A percentile compares a stretch with the other conserved stretches of the same genome.
Conservation (phyloP, 2,797 vertebrate genomes). For the Ficedula albicollis region DNA sequence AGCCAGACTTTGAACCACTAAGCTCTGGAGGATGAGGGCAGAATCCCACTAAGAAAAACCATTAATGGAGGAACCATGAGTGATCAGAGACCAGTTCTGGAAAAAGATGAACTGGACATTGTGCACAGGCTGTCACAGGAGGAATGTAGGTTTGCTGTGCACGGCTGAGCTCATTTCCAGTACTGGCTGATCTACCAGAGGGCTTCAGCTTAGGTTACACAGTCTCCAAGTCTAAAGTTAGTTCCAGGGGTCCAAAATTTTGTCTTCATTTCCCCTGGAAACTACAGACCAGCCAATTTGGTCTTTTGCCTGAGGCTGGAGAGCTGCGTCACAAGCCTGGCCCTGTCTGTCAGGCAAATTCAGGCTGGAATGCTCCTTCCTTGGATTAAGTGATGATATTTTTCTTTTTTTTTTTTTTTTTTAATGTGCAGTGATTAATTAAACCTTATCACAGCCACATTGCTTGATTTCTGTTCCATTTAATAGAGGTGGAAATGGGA, state of each 20-base stretch:
- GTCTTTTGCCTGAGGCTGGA: constrained; percentile 10
- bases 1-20: constrained; percentile 54
- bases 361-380: neutral
- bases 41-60: constrained; percentile 61
- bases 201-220: constrained; percentile 25
- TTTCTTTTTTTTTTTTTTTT: neutral
- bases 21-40: constrained; percentile 56
- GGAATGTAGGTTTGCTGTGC: constrained; percentile 22
- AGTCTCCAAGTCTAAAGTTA: constrained; percentile 32
- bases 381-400: neutral
- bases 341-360: neutral
- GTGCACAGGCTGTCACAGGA: constrained; percentile 13
- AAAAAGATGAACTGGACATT: constrained; percentile 47
- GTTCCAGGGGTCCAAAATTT: constrained; percentile 23
- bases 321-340: neutral
- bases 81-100: constrained; percentile 46
- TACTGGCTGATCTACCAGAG: constrained; percentile 16
- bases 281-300: neutral
- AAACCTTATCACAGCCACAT: neutral
- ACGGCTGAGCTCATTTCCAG: constrained; percentile 30
- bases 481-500: neutral
- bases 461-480: neutral
- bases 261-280: neutral
- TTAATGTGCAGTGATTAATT: neutral
- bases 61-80: constrained; percentile 57